Evolutionary conservation across 30 jellyfish, hydroid and myxozoan species (phyloP), one percentile per base, ranked within the genome.

Genomic region (Morbakka virulenta): DNA sequence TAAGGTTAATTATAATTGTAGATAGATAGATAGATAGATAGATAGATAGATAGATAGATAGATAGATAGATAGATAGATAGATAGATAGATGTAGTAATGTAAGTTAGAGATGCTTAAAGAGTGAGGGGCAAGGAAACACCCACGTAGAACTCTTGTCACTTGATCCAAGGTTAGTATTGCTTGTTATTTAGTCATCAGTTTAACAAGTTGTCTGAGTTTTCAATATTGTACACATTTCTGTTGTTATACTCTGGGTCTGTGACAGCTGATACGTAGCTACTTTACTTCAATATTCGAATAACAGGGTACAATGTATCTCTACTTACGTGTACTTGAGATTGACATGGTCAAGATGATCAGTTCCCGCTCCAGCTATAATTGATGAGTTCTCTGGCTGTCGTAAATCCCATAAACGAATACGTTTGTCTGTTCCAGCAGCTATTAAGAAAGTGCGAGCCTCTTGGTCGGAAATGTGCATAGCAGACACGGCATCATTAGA

Each of bases 401-500:
- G 62, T 26, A 91, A 51, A 76, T 91, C 98, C 98, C 98, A 91
- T 24, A 51, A 52, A 30, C 98, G 95, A 47, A 91, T 91, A 41
- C 98, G 79, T 33, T 79, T 80, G 76, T 91, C 98, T 26, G 81
- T 75, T 0, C 98, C 98, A 3, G 95, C 98, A 20, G 98, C 79
- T 1, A 91, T 29, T 72, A 91, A 77, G 52, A 67, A 85, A 4
- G 96, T 50, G 48, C 76, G 73, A 57, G 82, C 51, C 23, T 81
- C 96, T 64, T 91, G 91, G 63, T 91, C 96, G 0, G 95, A 31
- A 17, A 89, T 74, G 35, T 79, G 87, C 69, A 91, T 72, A 0
- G 98, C 94, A 26, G 77, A 82, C 13, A 85, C 96, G 1, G 96
- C 90, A 35, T 91, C 98, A 49, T 74, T 67, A 28, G 98, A 91